Conservation (phyloP, 2,888 invertebrate species). For the Lasioglossum figueresi region DNA sequence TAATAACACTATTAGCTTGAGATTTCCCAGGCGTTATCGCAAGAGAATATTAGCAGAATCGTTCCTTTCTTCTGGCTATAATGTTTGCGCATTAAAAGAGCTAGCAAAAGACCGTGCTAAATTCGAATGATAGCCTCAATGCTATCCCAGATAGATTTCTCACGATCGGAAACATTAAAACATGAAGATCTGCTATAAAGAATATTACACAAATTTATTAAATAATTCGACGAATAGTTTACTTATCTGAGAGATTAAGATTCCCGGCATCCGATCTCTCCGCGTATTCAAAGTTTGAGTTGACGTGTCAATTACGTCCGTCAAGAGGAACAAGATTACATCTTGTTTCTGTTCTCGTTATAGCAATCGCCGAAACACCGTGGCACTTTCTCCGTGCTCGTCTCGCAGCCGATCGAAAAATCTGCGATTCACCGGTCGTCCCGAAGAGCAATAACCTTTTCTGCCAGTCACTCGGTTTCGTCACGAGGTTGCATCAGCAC, state of each 20-base stretch:
- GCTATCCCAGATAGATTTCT: not conserved
- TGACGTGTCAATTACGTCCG: not conserved
- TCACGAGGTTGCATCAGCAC: slow-evolving; percentile 6
- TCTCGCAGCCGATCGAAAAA: slow-evolving; percentile 26
- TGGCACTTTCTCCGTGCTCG: not conserved
- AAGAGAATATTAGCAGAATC: not conserved
- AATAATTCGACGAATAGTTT: not conserved
- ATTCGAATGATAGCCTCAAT: not conserved
- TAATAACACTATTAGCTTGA: not conserved
- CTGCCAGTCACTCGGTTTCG: slow-evolving; percentile 38
- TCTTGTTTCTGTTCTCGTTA: not conserved
- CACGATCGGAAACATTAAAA: not conserved
- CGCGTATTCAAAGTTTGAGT: not conserved
- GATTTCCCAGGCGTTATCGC: not conserved
- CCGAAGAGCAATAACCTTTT: slow-evolving; percentile 51
- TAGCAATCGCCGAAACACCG: not conserved
- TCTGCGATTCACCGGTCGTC: slow-evolving; percentile 27
- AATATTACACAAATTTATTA: not conserved
- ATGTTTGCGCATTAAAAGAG: not conserved
- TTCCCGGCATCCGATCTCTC: not conserved
- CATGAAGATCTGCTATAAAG: not conserved
- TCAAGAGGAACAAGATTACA: not conserved
- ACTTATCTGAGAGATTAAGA: too few relatives aligned
- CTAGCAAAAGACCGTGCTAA: not conserved
- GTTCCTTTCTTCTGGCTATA: not conserved